Percentiles rank a stretch among this genome's conserved stretches.
phyloP scores from a whole-genome alignment of 2,113 vertebrate genomes.

The Clinocottus analis region DNA sequence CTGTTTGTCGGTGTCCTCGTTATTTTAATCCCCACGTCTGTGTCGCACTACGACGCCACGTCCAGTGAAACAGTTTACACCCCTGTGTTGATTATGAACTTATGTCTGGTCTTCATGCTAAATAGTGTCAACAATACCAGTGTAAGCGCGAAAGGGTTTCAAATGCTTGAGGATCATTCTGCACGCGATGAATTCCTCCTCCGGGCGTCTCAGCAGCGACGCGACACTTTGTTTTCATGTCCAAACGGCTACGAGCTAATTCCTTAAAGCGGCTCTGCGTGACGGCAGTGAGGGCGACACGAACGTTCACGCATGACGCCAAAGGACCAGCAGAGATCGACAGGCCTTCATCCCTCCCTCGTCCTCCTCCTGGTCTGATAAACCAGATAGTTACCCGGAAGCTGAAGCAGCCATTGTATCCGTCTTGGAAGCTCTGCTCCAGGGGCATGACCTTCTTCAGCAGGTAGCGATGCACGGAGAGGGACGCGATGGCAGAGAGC shows the following conservation, averaged over 20 bases:
- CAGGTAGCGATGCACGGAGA: conserved; percentile 72
- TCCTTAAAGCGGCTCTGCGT: no score
- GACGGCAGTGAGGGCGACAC: no score
- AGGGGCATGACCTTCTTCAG: conserved; percentile 79
- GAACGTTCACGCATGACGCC: no score
- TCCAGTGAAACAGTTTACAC: neutral
- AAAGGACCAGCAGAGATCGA: neutral
- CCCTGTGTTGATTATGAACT: neutral
- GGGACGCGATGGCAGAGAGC: conserved; percentile 82
- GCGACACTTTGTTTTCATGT: neutral
- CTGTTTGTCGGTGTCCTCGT: neutral
- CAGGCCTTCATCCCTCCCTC: neutral
- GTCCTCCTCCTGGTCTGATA: no score
- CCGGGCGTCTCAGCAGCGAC: neutral
- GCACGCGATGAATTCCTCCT: neutral
- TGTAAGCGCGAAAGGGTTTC: neutral
- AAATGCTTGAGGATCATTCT: neutral
- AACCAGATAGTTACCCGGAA: conserved; percentile 80
- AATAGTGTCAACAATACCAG: neutral
- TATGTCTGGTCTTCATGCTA: neutral
- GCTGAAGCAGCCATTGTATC: conserved; percentile 79
- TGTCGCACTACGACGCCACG: neutral
- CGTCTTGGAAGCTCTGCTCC: conserved; percentile 73
- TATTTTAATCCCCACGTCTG: neutral
- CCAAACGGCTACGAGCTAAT: neutral